These are phyloP conservation scores for Cottus gobio DNA, from an alignment of 2,113 vertebrate species.

Conservation along the genomic window DNA sequence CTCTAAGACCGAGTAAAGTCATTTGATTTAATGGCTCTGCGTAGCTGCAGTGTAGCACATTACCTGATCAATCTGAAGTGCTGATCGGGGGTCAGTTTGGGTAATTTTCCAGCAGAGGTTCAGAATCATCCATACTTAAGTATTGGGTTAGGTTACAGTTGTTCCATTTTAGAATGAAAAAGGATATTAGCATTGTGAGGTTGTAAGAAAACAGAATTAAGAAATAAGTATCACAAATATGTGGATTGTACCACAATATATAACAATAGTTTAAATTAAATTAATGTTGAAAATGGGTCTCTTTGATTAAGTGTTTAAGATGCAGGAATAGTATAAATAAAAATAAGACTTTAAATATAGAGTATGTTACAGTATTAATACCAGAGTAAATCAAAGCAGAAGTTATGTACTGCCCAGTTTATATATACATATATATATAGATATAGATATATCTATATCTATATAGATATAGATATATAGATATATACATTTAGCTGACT, in stretches of 20 bases:
- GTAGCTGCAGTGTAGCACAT: conserved; percentile 24
- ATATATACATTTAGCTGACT: too few relatives aligned
- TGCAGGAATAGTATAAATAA: not conserved
- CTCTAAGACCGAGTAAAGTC: conserved; percentile 52
- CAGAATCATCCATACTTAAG: not conserved
- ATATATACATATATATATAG: too few relatives aligned
- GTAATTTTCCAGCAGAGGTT: conserved; percentile 21
- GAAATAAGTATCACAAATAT: too few relatives aligned
- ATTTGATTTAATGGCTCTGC: conserved; percentile 51
- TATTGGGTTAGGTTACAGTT: not conserved
- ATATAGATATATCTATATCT: too few relatives aligned
- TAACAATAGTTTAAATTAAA: not conserved
- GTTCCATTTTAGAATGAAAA: not conserved
- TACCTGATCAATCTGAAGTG: conserved; percentile 32
- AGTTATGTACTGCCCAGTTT: too few relatives aligned
- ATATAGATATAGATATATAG: too few relatives aligned
- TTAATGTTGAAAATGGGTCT: not conserved
- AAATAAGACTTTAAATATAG: not conserved
- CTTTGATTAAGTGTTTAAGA: too few relatives aligned
- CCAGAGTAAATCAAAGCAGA: too few relatives aligned
- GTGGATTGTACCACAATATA: not conserved
- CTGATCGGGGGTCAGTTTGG: conserved; percentile 39
- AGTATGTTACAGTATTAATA: too few relatives aligned
- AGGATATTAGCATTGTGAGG: not conserved
- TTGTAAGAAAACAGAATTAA: too few relatives aligned